Conservation (phyloP, 2,888 invertebrate genomes). For the Epirrhoe tristata region DNA sequence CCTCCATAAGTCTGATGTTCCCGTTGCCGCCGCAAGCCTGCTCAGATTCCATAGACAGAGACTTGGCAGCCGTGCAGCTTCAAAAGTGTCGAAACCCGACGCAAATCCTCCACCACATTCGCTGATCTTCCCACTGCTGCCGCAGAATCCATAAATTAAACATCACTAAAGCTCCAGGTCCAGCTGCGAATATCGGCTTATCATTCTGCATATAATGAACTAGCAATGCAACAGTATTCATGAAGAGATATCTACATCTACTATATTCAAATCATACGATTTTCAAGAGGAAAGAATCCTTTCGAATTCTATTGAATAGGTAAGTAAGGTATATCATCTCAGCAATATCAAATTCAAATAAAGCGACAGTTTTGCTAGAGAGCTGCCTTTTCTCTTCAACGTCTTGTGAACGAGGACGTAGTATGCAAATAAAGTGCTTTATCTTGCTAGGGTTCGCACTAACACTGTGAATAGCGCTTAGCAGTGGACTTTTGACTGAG, state of each 20-base stretch:
- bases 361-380: slow-evolving; percentile 17
- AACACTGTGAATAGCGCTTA: slow-evolving; percentile 21
- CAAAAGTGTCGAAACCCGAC: too few relatives aligned
- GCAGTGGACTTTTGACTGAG: slow-evolving; percentile 26
- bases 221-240: neutral
- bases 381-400: slow-evolving; percentile 34
- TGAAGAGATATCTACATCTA: slow-evolving; percentile 7
- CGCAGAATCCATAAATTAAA: too few relatives aligned
- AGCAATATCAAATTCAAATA: slow-evolving; percentile 15
- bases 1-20: neutral
- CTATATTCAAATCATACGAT: slow-evolving; percentile 15
- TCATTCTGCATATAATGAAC: neutral
- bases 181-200: neutral
- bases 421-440: slow-evolving; percentile 38
- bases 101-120: too few relatives aligned
- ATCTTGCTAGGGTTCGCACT: slow-evolving; percentile 30
- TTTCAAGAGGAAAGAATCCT: slow-evolving; percentile 16
- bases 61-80: slow-evolving; percentile 93
- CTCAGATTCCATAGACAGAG: slow-evolving; percentile 41
- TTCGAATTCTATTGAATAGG: slow-evolving; percentile 19
- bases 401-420: slow-evolving; percentile 28
- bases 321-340: slow-evolving; percentile 14
- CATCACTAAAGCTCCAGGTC: neutral
- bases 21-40: neutral
- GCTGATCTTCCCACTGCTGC: slow-evolving; percentile 93